Conservation (phyloP, 2,888 invertebrate genomes). For the Noctua comes region DNA sequence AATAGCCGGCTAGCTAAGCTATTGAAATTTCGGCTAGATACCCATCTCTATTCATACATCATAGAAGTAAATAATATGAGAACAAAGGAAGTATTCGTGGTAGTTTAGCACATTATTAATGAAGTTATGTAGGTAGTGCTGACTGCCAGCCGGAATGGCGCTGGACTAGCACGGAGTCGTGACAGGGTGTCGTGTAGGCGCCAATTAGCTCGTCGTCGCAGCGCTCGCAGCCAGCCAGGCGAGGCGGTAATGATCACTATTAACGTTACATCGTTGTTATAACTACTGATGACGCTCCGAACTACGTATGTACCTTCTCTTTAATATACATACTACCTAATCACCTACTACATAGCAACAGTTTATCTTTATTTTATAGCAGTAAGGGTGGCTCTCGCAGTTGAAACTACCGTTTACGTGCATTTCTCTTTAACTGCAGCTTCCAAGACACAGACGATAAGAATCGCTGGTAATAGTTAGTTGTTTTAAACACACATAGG, state of each 20-base stretch:
- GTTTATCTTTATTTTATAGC: background rate
- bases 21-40: too few species aligned
- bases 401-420: background rate
- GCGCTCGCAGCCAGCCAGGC: constrained; percentile 10
- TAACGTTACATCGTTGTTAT: constrained; percentile 13
- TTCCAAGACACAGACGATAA: background rate
- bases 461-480: background rate
- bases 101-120: background rate
- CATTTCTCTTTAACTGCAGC: background rate
- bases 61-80: background rate
- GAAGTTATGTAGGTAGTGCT: background rate
- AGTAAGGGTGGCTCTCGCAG: background rate
- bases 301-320: background rate
- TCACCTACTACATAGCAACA: background rate
- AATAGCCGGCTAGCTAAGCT: too few species aligned
- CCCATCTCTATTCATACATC: background rate
- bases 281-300: background rate
- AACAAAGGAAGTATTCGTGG: background rate
- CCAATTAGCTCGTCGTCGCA: constrained; percentile 4
- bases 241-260: constrained; percentile 14
- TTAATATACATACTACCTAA: background rate
- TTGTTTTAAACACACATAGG: too few species aligned
- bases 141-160: background rate
- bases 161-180: constrained; percentile 1
- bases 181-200: constrained; percentile 2